Conservation (phyloP, 2,797 vertebrate genomes). For the Scolopax bukidnonensis region DNA sequence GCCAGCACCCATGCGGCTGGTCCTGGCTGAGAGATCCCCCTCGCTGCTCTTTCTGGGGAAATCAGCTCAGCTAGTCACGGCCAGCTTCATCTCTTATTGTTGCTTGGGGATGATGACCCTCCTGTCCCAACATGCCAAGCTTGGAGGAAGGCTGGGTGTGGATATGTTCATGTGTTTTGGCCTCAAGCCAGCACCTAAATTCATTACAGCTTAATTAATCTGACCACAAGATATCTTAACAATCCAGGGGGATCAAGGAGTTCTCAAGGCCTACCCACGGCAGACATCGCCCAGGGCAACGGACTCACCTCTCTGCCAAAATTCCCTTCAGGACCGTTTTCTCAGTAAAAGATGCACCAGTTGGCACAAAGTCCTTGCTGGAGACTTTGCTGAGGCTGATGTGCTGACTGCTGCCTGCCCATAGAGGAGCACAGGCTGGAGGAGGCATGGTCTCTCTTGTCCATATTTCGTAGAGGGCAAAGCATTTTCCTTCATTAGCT, state of each 20-base stretch:
- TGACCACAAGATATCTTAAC: background rate
- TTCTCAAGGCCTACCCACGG: background rate
- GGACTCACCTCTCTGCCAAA: background rate
- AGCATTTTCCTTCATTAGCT: background rate
- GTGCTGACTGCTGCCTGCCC: background rate
- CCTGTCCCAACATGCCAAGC: accelerated
- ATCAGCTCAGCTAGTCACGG: background rate
- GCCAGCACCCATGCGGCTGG: background rate
- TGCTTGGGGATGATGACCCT: background rate
- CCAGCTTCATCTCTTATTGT: background rate
- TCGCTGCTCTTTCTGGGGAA: background rate
- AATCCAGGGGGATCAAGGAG: background rate
- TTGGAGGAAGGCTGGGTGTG: background rate
- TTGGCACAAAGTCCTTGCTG: background rate
- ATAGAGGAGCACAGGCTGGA: background rate
- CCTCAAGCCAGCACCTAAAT: background rate
- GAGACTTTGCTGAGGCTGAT: background rate
- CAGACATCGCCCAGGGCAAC: background rate
- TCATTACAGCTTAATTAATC: background rate
- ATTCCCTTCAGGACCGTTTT: background rate
- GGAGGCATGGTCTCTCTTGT: background rate
- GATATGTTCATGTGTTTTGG: background rate
- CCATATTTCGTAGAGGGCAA: background rate
- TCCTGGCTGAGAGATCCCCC: background rate
- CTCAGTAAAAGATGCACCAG: background rate